Evolutionary conservation across 1,140 invertebrate genomes (phyloP).

Genomic region (Drosophila nebulosa): DNA sequence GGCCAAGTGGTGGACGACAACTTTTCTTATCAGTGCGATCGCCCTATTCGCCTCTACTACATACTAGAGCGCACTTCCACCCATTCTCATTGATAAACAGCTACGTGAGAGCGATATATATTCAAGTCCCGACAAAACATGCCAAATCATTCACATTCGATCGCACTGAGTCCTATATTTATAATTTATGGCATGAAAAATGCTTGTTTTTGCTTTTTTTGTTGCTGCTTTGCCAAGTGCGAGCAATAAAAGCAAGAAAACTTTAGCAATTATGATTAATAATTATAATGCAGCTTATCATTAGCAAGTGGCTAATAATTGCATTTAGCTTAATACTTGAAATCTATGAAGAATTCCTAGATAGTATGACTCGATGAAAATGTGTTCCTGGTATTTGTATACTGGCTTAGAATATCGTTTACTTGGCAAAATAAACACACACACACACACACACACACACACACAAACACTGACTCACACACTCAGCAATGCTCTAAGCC

Average conservation of each 20-base stretch:
- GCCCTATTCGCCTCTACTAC: conserved; percentile 21
- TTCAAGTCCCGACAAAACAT: conserved; percentile 7
- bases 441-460: neutral
- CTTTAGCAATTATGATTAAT: conserved; percentile 39
- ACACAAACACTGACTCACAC: neutral
- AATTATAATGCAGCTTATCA: conserved; percentile 45
- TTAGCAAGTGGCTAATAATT: conserved; percentile 28
- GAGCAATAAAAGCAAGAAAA: conserved; percentile 28
- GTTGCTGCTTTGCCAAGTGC: conserved; percentile 3
- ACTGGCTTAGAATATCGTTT: conserved; percentile 29
- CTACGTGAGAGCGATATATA: conserved; percentile 26
- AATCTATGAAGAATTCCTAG: neutral
- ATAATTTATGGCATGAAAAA: conserved; percentile 23
- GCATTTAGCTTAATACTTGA: conserved; percentile 37
- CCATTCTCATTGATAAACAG: conserved; percentile 47
- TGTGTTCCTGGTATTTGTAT: neutral
- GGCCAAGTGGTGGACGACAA: neutral
- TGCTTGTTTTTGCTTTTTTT: neutral
- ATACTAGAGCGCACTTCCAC: conserved; percentile 14
- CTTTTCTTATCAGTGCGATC: conserved; percentile 15
- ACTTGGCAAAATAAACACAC: conserved; percentile 24
- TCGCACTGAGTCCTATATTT: conserved; percentile 12
- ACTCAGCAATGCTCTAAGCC: neutral
- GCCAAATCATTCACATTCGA: conserved; percentile 19
- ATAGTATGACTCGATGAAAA: conserved; percentile 31